phyloP scores from a whole-genome alignment of 2,797 vertebrate genomes.

The Rachycentron canadum region DNA sequence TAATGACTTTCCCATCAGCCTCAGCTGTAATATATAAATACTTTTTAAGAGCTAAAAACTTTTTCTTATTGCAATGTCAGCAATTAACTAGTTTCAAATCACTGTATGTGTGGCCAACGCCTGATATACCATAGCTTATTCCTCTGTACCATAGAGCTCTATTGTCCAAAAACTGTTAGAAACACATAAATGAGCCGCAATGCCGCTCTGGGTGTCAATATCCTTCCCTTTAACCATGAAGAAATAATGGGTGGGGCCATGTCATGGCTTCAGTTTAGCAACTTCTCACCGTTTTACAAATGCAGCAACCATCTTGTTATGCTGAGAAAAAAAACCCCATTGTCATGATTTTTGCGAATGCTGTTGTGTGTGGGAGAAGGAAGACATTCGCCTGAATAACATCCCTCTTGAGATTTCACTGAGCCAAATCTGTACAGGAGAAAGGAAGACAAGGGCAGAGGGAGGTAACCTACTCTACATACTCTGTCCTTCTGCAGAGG shows the following conservation, averaged over 20 bases:
- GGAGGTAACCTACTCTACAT: conserved; percentile 74
- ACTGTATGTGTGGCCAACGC: neutral
- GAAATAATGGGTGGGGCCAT: neutral
- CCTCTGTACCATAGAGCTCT: neutral
- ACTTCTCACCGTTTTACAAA: neutral
- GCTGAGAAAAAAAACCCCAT: conserved; percentile 34
- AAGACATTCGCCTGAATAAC: conserved; percentile 42
- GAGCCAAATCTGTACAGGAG: conserved; percentile 61
- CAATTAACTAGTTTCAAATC: no score
- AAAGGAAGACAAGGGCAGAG: conserved; percentile 36
- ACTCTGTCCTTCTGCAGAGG: conserved; percentile 45
- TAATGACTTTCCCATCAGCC: neutral
- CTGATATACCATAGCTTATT: neutral
- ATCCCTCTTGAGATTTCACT: conserved; percentile 45
- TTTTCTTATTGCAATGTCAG: neutral
- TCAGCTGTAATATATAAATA: neutral
- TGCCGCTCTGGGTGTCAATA: neutral
- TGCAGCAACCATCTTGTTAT: conserved; percentile 34
- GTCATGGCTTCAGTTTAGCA: neutral
- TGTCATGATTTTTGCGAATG: conserved; percentile 50
- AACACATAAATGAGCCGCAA: neutral
- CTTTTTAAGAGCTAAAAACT: neutral
- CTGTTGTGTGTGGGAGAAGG: conserved; percentile 59
- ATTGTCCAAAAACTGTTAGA: neutral
- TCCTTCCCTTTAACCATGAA: neutral